These are phyloP conservation scores for Oryzias woworae DNA, from an alignment of 2,113 vertebrate species.

Conservation along the genomic window DNA sequence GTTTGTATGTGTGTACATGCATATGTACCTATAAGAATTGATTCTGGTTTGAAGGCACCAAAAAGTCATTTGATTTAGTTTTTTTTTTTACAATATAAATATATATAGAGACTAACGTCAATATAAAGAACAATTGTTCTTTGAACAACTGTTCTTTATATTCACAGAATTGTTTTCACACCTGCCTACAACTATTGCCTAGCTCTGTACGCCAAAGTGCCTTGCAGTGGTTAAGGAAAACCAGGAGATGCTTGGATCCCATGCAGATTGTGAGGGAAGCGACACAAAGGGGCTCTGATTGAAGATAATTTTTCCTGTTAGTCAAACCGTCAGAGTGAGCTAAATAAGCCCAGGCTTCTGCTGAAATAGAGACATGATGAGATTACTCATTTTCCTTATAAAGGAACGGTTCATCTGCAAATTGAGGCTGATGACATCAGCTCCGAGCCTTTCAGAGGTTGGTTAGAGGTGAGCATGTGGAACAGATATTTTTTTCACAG, in stretches of 20 bases:
- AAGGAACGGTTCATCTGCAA: constrained; percentile 59
- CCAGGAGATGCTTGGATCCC: constrained; percentile 27
- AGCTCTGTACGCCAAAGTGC: constrained; percentile 9
- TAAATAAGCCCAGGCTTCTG: constrained; percentile 58
- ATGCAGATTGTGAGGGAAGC: constrained; percentile 71
- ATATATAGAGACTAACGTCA: no score
- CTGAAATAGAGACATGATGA: constrained; percentile 32
- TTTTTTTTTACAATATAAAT: no score
- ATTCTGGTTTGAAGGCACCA: no score
- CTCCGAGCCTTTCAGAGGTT: constrained; percentile 38
- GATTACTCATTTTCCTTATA: constrained; percentile 61
- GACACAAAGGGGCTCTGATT: constrained; percentile 78
- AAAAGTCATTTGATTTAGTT: no score
- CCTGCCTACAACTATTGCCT: no score
- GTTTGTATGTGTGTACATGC: no score
- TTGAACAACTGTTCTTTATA: no score
- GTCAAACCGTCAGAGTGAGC: constrained; percentile 56
- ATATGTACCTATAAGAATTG: no score
- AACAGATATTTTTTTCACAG: constrained; percentile 17
- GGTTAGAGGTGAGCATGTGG: constrained; percentile 36
- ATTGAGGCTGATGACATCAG: constrained; percentile 68
- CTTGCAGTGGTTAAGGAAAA: constrained; percentile 4
- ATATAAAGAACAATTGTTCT: no score
- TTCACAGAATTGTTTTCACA: no score
- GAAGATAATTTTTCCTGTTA: constrained; percentile 67